Percentiles rank a stretch among this genome's conserved stretches.
Conservation (phyloP, 2,888 invertebrate species). For the Pheosia gnoma region DNA sequence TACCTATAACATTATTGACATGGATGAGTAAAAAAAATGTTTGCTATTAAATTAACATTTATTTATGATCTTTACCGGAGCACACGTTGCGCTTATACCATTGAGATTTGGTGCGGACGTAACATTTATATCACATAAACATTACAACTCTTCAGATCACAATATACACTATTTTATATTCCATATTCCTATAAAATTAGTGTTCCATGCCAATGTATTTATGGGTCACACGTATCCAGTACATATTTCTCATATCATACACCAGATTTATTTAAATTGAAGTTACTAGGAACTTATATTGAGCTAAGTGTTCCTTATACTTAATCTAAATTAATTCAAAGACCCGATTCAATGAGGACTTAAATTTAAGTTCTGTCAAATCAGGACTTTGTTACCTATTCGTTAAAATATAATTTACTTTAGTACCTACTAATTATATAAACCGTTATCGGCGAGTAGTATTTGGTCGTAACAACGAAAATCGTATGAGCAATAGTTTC, state of each 20-base stretch:
- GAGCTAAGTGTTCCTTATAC: constrained; percentile 34
- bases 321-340: constrained; percentile 19
- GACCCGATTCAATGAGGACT: constrained; percentile 58
- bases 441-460: background rate
- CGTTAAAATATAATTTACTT: background rate
- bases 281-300: constrained; percentile 48
- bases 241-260: constrained; percentile 30
- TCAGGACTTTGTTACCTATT: constrained; percentile 35
- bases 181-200: constrained; percentile 30
- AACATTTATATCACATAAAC: too few relatives aligned
- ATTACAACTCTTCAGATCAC: too few relatives aligned
- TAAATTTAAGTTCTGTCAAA: constrained; percentile 53
- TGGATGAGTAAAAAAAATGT: too few relatives aligned
- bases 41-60: too few relatives aligned
- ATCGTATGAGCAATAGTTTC: constrained; percentile 16
- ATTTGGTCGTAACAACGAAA: constrained; percentile 1
- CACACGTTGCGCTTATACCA: too few relatives aligned
- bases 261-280: constrained; percentile 27
- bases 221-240: constrained; percentile 15
- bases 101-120: constrained; percentile 14
- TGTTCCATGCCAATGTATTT: constrained; percentile 13
- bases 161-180: constrained; percentile 35
- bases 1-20: too few relatives aligned
- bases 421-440: background rate
- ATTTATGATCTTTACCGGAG: too few relatives aligned